Percentiles rank a stretch among this genome's conserved stretches.
Evolutionary conservation across 2,113 vertebrate species (phyloP).

Genomic region (Saguinus midas): DNA sequence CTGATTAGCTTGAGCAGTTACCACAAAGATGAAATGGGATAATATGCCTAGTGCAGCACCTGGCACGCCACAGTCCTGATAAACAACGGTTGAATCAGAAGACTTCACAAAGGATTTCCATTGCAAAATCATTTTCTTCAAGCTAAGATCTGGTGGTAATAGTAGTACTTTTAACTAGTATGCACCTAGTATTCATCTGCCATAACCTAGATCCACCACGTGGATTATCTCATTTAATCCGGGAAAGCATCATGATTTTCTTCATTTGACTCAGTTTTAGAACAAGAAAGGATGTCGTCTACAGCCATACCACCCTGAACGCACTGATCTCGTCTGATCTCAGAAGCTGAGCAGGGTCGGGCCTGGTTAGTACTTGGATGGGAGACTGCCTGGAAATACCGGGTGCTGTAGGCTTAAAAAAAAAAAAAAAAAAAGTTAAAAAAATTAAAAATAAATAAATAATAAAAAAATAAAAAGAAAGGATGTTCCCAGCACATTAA

Average conservation of each 20-base stretch:
- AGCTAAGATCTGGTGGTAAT: background rate
- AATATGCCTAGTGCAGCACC: background rate
- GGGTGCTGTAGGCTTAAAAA: too few species aligned
- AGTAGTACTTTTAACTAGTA: background rate
- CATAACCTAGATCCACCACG: background rate
- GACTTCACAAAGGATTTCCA: background rate
- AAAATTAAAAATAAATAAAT: too few species aligned
- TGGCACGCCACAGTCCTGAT: rapidly evolving
- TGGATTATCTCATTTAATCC: background rate
- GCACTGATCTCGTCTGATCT: too few species aligned
- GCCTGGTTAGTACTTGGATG: too few species aligned
- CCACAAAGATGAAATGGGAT: background rate
- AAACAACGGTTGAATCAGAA: background rate
- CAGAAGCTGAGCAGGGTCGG: too few species aligned
- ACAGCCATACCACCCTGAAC: too few species aligned
- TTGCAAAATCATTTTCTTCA: background rate
- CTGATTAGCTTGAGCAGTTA: background rate
- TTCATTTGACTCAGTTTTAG: background rate
- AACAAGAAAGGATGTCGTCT: background rate
- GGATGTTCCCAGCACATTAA: background rate
- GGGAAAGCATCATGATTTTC: background rate
- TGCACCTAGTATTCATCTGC: background rate
- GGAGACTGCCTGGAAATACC: too few species aligned
- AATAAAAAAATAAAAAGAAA: background rate
- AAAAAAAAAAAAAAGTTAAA: too few species aligned